Percentiles rank a stretch among this genome's conserved stretches.
phyloP scores from a whole-genome alignment of 2,888 invertebrate genomes.

The Drepana falcataria region DNA sequence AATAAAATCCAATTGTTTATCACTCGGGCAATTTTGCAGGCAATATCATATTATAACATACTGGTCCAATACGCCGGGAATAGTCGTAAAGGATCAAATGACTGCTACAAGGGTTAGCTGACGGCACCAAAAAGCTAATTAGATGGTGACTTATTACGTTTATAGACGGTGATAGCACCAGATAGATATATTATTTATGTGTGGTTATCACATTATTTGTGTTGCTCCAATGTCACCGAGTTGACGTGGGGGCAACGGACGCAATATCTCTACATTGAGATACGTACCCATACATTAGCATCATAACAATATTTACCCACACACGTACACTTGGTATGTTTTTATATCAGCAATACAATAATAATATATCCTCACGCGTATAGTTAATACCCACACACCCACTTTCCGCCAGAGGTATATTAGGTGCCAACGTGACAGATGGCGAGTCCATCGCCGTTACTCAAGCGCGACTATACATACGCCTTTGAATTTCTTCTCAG shows the following conservation, averaged over 20 bases:
- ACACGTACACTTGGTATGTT: constrained; percentile 31
- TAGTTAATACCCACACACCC: too few species aligned
- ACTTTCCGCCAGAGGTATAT: too few species aligned
- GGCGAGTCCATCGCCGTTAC: too few species aligned
- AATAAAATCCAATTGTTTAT: not conserved
- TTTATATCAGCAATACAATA: constrained; percentile 34
- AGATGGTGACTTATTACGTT: constrained; percentile 31
- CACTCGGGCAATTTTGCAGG: not conserved
- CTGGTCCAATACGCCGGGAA: not conserved
- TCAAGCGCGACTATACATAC: too few species aligned
- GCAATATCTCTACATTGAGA: constrained; percentile 57
- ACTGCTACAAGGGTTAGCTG: not conserved
- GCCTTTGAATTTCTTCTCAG: too few species aligned
- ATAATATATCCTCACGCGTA: too few species aligned
- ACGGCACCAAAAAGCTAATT: constrained; percentile 6
- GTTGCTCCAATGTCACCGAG: constrained; percentile 75
- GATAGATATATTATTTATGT: constrained; percentile 57
- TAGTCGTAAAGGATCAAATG: not conserved
- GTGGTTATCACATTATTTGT: constrained; percentile 70
- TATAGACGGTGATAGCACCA: constrained; percentile 27
- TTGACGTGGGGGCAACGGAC: constrained; percentile 73
- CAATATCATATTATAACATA: not conserved
- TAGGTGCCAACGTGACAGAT: too few species aligned
- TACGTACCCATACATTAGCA: constrained; percentile 35
- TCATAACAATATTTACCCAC: constrained; percentile 32